Conservation (phyloP, 2,113 vertebrate species). For the Oncorhynchus mykiss region DNA sequence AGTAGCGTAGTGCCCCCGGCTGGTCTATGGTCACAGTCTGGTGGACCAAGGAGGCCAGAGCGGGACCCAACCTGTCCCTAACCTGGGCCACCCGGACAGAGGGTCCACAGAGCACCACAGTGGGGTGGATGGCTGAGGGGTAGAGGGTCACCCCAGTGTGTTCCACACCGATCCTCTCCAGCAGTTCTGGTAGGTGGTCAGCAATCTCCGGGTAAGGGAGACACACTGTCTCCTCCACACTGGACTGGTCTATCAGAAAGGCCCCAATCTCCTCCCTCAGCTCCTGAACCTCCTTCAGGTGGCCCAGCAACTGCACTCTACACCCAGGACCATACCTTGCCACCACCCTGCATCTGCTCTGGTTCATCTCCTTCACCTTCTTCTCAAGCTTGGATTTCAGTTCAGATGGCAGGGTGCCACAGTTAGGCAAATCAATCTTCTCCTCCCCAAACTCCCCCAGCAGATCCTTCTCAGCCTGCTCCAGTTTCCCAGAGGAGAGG, state of each 20-base stretch:
- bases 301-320: conserved; percentile 40
- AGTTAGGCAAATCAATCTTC: conserved; percentile 22
- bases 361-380: conserved; percentile 34
- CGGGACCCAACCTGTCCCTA: conserved; percentile 22
- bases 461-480: conserved; percentile 17
- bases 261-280: conserved; percentile 27
- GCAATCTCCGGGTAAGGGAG: conserved; percentile 45
- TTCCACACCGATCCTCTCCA: conserved; percentile 36
- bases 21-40: conserved; percentile 36
- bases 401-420: conserved; percentile 11
- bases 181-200: conserved; percentile 33
- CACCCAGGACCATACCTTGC: conserved; percentile 8
- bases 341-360: conserved; percentile 17
- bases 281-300: conserved; percentile 36
- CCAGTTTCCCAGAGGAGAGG: conserved; percentile 29
- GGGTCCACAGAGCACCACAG: conserved; percentile 47
- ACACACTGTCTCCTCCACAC: conserved; percentile 14
- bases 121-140: conserved; percentile 17
- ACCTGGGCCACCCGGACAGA: conserved; percentile 37
- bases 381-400: conserved; percentile 38
- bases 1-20: conserved; percentile 52
- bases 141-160: conserved; percentile 34
- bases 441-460: conserved; percentile 37
- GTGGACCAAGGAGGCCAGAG: conserved; percentile 46
- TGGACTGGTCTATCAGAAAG: conserved; percentile 33